Evolutionary conservation across 2,888 invertebrate species (phyloP).

Genomic region (Oxycera nigricornis): DNA sequence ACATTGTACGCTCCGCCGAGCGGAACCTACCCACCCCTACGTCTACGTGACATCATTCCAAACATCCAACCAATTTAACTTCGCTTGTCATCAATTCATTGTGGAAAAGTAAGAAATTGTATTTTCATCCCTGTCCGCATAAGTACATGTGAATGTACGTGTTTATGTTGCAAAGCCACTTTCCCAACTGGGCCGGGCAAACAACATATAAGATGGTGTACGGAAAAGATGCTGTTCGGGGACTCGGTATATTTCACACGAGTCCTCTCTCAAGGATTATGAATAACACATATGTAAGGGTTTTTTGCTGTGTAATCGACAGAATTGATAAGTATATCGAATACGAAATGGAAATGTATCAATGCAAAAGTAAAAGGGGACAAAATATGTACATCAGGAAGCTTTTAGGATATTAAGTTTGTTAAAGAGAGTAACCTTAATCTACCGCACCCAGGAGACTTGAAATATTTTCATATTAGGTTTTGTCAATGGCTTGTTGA

Average conservation of each 20-base stretch:
- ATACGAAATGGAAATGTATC: slow-evolving; percentile 10
- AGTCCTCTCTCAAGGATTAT: slow-evolving; percentile 33
- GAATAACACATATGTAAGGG: slow-evolving; percentile 32
- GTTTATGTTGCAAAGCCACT: background rate
- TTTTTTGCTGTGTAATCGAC: slow-evolving; percentile 13
- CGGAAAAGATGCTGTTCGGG: background rate
- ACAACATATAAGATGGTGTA: background rate
- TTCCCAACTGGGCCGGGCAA: background rate
- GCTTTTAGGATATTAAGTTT: slow-evolving; percentile 29
- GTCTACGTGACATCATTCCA: slow-evolving; percentile 32
- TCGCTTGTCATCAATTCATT: slow-evolving; percentile 36
- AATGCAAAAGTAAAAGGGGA: slow-evolving; percentile 1
- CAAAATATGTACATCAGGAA: slow-evolving; percentile 20
- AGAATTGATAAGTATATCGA: slow-evolving; percentile 14
- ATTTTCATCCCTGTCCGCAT: background rate
- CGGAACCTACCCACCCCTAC: background rate
- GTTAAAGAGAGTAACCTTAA: slow-evolving; percentile 26
- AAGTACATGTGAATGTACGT: background rate
- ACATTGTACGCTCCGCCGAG: background rate
- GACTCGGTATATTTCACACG: slow-evolving; percentile 5
- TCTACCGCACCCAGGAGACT: slow-evolving; percentile 4
- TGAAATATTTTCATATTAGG: slow-evolving; percentile 22
- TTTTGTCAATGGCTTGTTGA: background rate
- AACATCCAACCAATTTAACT: slow-evolving; percentile 19
- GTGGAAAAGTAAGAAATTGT: slow-evolving; percentile 29